Evolutionary conservation across 2,888 invertebrate genomes (phyloP).

Genomic region (Dorcus hopei): DNA sequence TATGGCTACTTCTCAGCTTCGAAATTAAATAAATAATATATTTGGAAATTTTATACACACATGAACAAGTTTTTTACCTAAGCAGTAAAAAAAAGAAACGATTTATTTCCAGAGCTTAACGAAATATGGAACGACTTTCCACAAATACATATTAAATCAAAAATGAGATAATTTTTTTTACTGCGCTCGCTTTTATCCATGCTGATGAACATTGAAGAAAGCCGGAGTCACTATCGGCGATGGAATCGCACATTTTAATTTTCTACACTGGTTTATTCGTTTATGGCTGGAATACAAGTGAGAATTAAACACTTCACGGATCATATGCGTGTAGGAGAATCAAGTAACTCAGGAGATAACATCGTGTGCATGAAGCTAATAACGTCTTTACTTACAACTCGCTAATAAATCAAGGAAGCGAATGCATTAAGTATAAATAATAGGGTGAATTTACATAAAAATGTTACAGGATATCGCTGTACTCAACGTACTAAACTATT

Average conservation of each 20-base stretch:
- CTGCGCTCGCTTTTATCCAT: no score
- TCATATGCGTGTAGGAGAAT: not conserved
- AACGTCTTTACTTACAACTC: not conserved
- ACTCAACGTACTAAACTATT: not conserved
- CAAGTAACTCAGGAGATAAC: not conserved
- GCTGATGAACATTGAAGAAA: no score
- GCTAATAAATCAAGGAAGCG: not conserved
- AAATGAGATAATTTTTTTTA: no score
- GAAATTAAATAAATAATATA: no score
- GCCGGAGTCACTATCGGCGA: no score
- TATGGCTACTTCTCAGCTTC: no score
- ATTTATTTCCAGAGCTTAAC: no score
- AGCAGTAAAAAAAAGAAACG: no score
- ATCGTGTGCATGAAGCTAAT: not conserved
- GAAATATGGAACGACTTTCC: no score
- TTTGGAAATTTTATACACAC: no score
- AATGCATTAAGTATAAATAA: not conserved
- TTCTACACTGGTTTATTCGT: not conserved
- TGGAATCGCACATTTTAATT: not conserved
- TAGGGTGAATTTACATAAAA: not conserved
- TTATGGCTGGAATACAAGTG: not conserved
- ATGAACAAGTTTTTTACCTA: no score
- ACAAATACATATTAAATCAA: no score
- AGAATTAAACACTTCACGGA: not conserved
- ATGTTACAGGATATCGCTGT: not conserved